These are phyloP conservation scores for Lethocerus indicus DNA, from an alignment of 1,140 invertebrate genomes.

Conservation along the genomic window DNA sequence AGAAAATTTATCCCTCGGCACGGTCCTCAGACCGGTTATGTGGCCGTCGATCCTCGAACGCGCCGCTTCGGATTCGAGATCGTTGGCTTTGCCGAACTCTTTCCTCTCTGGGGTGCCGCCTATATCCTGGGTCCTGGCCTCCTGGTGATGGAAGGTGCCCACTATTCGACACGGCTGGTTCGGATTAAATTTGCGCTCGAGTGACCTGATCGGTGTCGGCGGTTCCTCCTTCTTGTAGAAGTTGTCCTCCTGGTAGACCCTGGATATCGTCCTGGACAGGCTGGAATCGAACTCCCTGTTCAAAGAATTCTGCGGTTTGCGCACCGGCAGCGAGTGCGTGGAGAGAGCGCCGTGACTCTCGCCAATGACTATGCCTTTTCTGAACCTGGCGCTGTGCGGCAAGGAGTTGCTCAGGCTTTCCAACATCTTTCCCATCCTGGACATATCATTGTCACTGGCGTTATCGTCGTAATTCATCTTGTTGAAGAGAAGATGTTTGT, in stretches of 20 bases:
- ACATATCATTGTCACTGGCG: conserved; percentile 5
- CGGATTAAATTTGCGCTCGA: too few relatives aligned
- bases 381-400: conserved; percentile 12
- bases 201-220: too few relatives aligned
- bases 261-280: conserved; percentile 5
- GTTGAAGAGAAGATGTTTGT: conserved; percentile 21
- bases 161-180: too few relatives aligned
- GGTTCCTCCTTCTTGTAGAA: too few relatives aligned
- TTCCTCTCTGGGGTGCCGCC: too few relatives aligned
- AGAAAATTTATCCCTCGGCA: too few relatives aligned
- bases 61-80: too few relatives aligned
- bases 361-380: not conserved
- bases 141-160: too few relatives aligned
- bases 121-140: too few relatives aligned
- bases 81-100: too few relatives aligned
- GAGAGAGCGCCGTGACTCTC: not conserved
- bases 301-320: not conserved
- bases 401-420: conserved; percentile 18
- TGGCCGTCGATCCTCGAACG: too few relatives aligned
- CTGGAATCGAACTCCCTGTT: conserved; percentile 1
- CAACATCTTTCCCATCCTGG: conserved; percentile 12
- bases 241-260: conserved; percentile 1
- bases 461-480: conserved; percentile 12
- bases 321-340: conserved; percentile 2
- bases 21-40: too few relatives aligned